These are phyloP conservation scores for Agrilus biguttatus DNA, from an alignment of 2,888 invertebrate genomes.

Conservation along the genomic window DNA sequence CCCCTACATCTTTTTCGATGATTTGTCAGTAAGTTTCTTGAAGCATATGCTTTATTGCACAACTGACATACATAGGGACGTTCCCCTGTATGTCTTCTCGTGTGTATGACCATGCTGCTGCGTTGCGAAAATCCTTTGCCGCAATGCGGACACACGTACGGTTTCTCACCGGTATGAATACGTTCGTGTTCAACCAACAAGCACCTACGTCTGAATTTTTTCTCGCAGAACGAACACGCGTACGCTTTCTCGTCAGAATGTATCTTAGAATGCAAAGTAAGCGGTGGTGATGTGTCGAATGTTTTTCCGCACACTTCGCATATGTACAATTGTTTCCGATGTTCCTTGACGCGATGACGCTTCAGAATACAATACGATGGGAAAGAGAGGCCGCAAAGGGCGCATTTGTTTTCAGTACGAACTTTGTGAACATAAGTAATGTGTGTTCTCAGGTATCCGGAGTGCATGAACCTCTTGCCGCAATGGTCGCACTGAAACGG, in stretches of 20 bases:
- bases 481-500: background rate
- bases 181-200: slow-evolving; percentile 26
- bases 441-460: no score
- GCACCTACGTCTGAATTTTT: slow-evolving; percentile 27
- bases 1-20: slow-evolving; percentile 20
- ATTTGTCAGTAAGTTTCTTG: slow-evolving; percentile 15
- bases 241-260: slow-evolving; percentile 28
- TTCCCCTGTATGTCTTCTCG: slow-evolving; percentile 26
- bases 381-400: slow-evolving; percentile 28
- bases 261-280: slow-evolving; percentile 30
- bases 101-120: slow-evolving; percentile 22
- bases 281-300: slow-evolving; percentile 35
- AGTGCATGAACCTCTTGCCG: background rate
- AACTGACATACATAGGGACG: slow-evolving; percentile 35
- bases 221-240: slow-evolving; percentile 26
- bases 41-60: slow-evolving; percentile 18
- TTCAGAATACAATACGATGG: slow-evolving; percentile 29
- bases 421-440: no score
- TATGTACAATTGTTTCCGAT: slow-evolving; percentile 36
- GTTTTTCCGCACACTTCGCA: slow-evolving; percentile 47
- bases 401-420: slow-evolving; percentile 25
- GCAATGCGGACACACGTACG: slow-evolving; percentile 25
- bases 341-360: slow-evolving; percentile 29
- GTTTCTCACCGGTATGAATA: slow-evolving; percentile 27
- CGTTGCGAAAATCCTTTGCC: slow-evolving; percentile 25